These are phyloP conservation scores for Neostethus bicornis DNA, from an alignment of 2,797 vertebrate species.

Conservation along the genomic window DNA sequence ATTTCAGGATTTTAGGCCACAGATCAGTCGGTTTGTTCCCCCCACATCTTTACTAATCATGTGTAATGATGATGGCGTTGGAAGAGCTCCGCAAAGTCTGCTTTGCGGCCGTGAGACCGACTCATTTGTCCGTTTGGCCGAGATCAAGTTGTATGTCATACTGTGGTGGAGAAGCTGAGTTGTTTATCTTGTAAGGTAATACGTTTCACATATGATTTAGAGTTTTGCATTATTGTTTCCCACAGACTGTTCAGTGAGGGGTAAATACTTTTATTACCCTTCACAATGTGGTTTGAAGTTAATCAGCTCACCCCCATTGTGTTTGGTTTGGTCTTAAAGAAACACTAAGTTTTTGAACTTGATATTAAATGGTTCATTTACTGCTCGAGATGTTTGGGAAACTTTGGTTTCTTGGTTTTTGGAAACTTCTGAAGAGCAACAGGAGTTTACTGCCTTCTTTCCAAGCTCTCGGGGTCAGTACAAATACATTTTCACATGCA, in stretches of 20 bases:
- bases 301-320: not conserved
- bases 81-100: not conserved
- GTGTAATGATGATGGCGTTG: not conserved
- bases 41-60: slow-evolving; percentile 6
- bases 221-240: not conserved
- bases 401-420: not conserved
- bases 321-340: slow-evolving; percentile 2
- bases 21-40: slow-evolving; percentile 3
- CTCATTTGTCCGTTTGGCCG: not conserved
- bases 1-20: slow-evolving; percentile 1
- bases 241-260: not conserved
- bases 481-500: too few relatives aligned
- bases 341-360: not conserved
- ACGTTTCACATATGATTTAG: not conserved
- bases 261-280: not conserved
- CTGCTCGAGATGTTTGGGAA: not conserved
- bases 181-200: not conserved
- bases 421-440: too few relatives aligned
- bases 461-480: too few relatives aligned
- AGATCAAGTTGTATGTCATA: not conserved
- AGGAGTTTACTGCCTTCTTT: too few relatives aligned
- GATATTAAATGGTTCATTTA: not conserved
- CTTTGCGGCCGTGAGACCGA: slow-evolving; percentile 3
- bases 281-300: not conserved
- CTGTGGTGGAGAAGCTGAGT: not conserved